A percentile compares a stretch with the other conserved stretches of the same genome.
These are phyloP conservation scores for Drosophila kanekoi DNA, from an alignment of 2,888 invertebrate species.

Conservation along the genomic window DNA sequence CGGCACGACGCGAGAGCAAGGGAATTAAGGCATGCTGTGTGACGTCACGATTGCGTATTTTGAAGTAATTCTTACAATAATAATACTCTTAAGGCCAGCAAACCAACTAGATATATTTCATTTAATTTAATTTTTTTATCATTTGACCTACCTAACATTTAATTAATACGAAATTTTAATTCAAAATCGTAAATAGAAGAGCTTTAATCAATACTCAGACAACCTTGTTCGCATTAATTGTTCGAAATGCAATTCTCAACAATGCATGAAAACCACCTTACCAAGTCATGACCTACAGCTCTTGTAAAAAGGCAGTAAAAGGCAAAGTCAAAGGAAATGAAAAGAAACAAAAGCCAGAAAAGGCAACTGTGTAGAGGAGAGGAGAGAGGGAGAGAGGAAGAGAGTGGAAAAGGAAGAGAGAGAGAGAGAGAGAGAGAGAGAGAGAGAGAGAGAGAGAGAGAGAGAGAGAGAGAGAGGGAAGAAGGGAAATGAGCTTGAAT, in stretches of 20 bases:
- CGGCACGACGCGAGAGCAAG: too few species aligned
- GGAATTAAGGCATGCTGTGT: not conserved
- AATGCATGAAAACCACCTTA: not conserved
- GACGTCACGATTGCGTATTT: not conserved
- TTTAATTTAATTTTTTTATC: too few species aligned
- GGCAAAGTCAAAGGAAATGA: constrained; percentile 16
- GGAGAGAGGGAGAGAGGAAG: not conserved
- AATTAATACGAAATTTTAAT: too few species aligned
- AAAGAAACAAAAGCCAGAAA: constrained; percentile 20
- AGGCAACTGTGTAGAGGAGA: constrained; percentile 2
- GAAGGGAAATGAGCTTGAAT: constrained; percentile 1
- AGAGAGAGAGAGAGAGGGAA: not conserved
- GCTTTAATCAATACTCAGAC: constrained; percentile 10
- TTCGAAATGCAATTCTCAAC: not conserved
- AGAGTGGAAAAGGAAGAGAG: too few species aligned
- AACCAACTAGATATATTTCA: too few species aligned
- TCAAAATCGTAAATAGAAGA: not conserved
- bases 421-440: not conserved
- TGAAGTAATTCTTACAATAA: not conserved
- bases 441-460: not conserved
- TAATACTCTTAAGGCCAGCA: not conserved
- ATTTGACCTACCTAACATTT: too few species aligned
- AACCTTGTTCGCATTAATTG: not conserved
- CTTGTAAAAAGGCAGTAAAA: not conserved
- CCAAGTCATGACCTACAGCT: not conserved